A percentile compares a stretch with the other conserved stretches of the same genome.
Evolutionary conservation across 2,797 vertebrate genomes (phyloP).

Genomic region (Phataginus tetradactyla): DNA sequence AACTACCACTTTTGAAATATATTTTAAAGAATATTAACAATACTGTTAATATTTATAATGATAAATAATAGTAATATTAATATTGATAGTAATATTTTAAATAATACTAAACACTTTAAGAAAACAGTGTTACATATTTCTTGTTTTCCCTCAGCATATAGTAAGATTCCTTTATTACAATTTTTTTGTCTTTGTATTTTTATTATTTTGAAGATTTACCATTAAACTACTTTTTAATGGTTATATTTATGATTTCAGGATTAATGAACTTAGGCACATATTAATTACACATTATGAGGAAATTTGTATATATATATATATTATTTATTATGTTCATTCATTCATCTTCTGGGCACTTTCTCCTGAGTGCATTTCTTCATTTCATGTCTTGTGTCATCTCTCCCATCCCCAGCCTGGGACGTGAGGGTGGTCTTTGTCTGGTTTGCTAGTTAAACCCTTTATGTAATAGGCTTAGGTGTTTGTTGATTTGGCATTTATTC

Average conservation of each 20-base stretch:
- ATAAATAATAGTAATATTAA: too few relatives aligned
- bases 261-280: not conserved
- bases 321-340: not conserved
- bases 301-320: not conserved
- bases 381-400: not conserved
- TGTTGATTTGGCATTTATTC: not conserved
- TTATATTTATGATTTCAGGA: not conserved
- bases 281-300: not conserved
- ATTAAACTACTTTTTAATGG: not conserved
- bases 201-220: not conserved
- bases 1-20: not conserved
- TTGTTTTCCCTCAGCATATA: not conserved
- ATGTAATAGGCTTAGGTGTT: not conserved
- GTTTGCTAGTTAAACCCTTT: not conserved
- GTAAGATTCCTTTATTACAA: not conserved
- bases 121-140: not conserved
- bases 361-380: not conserved
- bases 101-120: not conserved
- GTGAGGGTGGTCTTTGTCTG: not conserved
- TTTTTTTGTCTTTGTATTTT: not conserved
- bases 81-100: too few relatives aligned
- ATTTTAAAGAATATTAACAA: not conserved
- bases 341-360: not conserved
- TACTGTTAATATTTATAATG: too few relatives aligned
- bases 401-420: not conserved